Base-by-base conservation (phyloP, 2,797 vertebrate genomes). In the Simalia tracyae region DNA sequence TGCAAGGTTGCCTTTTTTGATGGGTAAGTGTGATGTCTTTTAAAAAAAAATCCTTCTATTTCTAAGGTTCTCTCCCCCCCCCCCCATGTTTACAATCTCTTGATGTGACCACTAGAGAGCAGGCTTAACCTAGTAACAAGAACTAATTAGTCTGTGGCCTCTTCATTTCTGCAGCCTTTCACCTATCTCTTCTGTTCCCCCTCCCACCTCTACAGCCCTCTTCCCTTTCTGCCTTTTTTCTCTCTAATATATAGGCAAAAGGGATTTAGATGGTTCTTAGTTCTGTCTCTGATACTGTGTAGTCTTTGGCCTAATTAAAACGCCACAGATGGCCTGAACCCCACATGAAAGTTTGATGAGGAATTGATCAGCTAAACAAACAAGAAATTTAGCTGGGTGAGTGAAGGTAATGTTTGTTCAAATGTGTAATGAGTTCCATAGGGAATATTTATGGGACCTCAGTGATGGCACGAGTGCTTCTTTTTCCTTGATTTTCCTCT, bases 231-330 rank as follows among this genome's bases (percentile, higher is more conserved):
- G 92, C 88, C 94, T 95, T 24, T 36, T 76, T 36, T 93, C 93
- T 89, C 91, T 91, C 95, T 93, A 91, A 81, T 57, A 68, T 76
- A 64, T 11, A 46, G 93, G 94, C 93, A 95, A 93, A 94, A 92
- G 95, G 95, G 89, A 94, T 94, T 96, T 97, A 89, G 93, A 93
- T 86, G 95, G 94, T 92, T 95, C 97, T 96, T 90, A 96, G 95
- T 93, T 95, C 92, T 96, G 96, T 96, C 96, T 97, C 96, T 97
- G 93, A 97, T 63, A 61, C 95, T 97, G 94, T 95, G 95, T 96
- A 96, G 94, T 97, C 97, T 97, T 97, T 91, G 97, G 97, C 98
- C 98, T 98, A 98, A 98, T 98, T 98, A 98, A 98, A 98, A 98
- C 96, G 5, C 97, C 96, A 94, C 97, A 97, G 97, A 97, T 96